Evolutionary conservation across 2,113 vertebrate species (phyloP).

Genomic region (Thermophis baileyi): DNA sequence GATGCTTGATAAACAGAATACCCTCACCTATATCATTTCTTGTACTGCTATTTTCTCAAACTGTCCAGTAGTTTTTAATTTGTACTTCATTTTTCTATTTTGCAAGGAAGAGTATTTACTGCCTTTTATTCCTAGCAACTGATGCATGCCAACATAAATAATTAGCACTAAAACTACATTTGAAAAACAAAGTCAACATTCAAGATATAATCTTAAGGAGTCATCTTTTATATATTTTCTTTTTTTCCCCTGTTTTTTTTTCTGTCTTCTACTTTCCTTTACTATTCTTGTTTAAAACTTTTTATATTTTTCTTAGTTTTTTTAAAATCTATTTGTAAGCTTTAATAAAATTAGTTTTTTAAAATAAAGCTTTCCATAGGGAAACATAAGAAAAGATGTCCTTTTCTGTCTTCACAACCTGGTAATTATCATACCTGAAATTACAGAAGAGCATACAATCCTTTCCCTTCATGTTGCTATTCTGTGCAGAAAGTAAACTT

Average conservation of each 20-base stretch:
- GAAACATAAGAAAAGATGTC: background rate
- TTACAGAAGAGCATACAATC: constrained; percentile 31
- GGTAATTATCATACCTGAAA: constrained; percentile 58
- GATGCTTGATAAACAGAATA: background rate
- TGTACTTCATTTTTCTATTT: constrained; percentile 23
- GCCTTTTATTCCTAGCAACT: constrained; percentile 4
- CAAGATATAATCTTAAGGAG: background rate
- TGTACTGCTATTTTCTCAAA: constrained; percentile 27
- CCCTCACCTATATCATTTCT: background rate
- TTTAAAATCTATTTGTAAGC: background rate
- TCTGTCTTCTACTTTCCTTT: background rate
- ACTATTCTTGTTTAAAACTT: background rate
- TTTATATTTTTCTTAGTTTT: background rate
- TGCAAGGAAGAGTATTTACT: constrained; percentile 15
- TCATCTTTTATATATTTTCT: background rate
- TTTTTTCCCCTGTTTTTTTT: constrained; percentile 20
- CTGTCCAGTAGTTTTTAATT: constrained; percentile 22
- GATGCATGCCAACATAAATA: constrained; percentile 16
- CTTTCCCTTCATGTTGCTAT: constrained; percentile 16
- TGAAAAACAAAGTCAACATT: background rate
- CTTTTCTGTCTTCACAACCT: constrained; percentile 9
- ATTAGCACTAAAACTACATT: background rate
- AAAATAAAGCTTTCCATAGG: background rate
- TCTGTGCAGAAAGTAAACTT: constrained; percentile 5
- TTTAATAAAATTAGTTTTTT: background rate